phyloP scores from a whole-genome alignment of 2,113 vertebrate genomes.

The Ictidomys tridecemlineatus region DNA sequence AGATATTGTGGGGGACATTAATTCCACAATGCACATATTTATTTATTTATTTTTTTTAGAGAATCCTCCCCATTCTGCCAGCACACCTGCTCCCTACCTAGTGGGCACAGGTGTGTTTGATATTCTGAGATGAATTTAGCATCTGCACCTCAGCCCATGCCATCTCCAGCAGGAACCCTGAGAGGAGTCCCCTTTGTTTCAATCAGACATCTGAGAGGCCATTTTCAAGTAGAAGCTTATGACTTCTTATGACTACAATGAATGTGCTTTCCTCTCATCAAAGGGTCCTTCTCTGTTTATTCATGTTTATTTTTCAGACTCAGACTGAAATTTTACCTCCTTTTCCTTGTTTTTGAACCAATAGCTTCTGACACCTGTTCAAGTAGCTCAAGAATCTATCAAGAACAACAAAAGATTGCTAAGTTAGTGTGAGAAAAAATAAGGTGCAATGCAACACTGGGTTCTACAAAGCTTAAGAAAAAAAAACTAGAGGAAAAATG shows the following conservation, averaged over 20 bases:
- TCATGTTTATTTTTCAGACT: not conserved
- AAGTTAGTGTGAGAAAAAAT: not conserved
- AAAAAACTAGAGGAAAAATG: not conserved
- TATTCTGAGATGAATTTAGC: too few relatives aligned
- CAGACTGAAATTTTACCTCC: not conserved
- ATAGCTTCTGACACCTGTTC: not conserved
- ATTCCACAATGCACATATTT: not conserved
- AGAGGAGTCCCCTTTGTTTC: not conserved
- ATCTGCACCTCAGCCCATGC: not conserved
- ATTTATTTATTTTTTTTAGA: too few relatives aligned
- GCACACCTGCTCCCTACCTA: not conserved
- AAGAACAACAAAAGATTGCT: too few relatives aligned
- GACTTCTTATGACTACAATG: not conserved
- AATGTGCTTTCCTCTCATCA: not conserved
- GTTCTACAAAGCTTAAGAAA: not conserved
- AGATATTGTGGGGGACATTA: too few relatives aligned
- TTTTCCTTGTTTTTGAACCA: not conserved
- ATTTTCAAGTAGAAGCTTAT: not conserved
- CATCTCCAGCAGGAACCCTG: not conserved
- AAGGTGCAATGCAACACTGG: not conserved
- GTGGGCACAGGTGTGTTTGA: accelerated
- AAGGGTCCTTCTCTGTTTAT: too few relatives aligned
- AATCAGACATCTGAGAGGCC: not conserved
- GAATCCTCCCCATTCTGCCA: not conserved
- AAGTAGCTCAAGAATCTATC: not conserved